A percentile compares a stretch with the other conserved stretches of the same genome.
phyloP scores from a whole-genome alignment of 2,797 vertebrate species.

The Diglossa cyanea region DNA sequence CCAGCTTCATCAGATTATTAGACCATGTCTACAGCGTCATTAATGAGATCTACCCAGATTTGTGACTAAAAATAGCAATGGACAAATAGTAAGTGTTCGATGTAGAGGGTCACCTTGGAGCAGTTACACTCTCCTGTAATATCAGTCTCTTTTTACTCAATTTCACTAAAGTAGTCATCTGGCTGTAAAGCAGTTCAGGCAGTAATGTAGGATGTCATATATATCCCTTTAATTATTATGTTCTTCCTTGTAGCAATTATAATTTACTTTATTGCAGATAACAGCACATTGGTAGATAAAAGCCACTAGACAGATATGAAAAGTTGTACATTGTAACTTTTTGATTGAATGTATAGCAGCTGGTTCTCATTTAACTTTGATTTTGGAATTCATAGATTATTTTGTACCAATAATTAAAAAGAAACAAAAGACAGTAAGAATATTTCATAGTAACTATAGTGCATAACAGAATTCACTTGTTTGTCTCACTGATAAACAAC shows the following conservation, averaged over 20 bases:
- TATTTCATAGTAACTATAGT: neutral
- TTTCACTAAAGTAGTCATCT: conserved; percentile 38
- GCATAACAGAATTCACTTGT: conserved; percentile 8
- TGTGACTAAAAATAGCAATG: conserved; percentile 51
- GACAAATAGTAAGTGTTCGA: neutral
- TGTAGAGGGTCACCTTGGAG: conserved; percentile 42
- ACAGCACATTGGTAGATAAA: conserved; percentile 61
- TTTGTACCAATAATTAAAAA: neutral
- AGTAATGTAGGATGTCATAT: conserved; percentile 59
- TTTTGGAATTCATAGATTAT: conserved; percentile 4
- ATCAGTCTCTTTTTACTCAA: conserved; percentile 46
- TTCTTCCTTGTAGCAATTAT: conserved; percentile 69
- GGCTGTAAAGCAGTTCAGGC: conserved; percentile 56
- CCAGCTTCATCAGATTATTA: conserved; percentile 50
- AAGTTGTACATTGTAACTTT: conserved; percentile 13
- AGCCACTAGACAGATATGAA: conserved; percentile 7
- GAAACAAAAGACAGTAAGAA: neutral
- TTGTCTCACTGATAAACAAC: neutral
- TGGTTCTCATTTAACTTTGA: neutral
- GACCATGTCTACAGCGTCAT: neutral
- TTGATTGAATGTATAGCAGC: neutral
- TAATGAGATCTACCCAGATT: conserved; percentile 57
- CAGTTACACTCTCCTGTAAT: neutral
- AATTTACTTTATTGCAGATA: conserved; percentile 70
- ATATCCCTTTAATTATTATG: conserved; percentile 70